phyloP scores from a whole-genome alignment of 2,888 invertebrate genomes.

The Pammene aurita region DNA sequence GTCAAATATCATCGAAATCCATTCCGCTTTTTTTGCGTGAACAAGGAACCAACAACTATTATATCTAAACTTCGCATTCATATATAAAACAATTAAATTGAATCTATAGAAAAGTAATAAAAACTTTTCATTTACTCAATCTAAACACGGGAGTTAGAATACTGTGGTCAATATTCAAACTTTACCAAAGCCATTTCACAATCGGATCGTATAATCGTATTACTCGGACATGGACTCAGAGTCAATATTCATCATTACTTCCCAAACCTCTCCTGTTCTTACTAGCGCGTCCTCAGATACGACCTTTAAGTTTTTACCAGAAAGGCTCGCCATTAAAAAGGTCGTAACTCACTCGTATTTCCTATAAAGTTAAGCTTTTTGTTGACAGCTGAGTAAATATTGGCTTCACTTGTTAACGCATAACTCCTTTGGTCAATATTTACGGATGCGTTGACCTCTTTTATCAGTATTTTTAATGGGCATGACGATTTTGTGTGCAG shows the following conservation, averaged over 20 bases:
- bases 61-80: no score
- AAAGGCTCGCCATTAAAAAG: neutral
- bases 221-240: slow-evolving; percentile 20
- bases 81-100: no score
- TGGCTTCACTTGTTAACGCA: slow-evolving; percentile 24
- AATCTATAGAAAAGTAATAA: no score
- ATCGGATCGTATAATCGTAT: slow-evolving; percentile 30
- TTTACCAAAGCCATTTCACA: slow-evolving; percentile 8
- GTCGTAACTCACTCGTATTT: neutral
- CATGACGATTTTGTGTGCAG: slow-evolving; percentile 12
- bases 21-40: no score
- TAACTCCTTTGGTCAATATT: slow-evolving; percentile 28
- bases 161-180: slow-evolving; percentile 12
- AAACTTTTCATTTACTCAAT: neutral
- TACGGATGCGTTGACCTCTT: slow-evolving; percentile 26
- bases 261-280: slow-evolving; percentile 5
- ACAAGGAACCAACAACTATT: no score
- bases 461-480: slow-evolving; percentile 28
- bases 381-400: slow-evolving; percentile 13
- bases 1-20: no score
- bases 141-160: slow-evolving; percentile 3
- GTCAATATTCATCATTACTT: slow-evolving; percentile 15
- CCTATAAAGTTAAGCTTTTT: neutral
- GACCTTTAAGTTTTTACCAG: neutral
- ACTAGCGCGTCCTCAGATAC: neutral